Evolutionary conservation across 2,888 invertebrate species (phyloP).

Genomic region (Calliopum simillimum): DNA sequence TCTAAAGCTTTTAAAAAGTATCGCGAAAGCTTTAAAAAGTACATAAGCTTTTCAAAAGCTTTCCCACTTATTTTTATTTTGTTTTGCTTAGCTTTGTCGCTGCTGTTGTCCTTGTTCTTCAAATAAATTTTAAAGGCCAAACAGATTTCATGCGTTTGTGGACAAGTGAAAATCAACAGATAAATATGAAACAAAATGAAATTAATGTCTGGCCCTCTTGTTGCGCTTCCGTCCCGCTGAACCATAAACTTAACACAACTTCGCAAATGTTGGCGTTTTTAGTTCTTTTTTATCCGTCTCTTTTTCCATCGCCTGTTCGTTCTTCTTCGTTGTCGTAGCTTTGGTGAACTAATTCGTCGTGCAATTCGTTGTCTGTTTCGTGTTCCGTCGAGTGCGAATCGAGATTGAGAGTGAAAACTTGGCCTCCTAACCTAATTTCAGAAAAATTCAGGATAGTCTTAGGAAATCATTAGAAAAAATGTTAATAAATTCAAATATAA

Average conservation of each 20-base stretch:
- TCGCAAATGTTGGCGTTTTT: constrained; percentile 24
- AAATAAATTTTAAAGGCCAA: constrained; percentile 65
- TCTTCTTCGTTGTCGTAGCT: constrained; percentile 44
- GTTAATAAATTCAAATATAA: neutral
- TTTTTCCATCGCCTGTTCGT: constrained; percentile 25
- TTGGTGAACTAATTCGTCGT: constrained; percentile 58
- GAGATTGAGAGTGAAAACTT: constrained; percentile 47
- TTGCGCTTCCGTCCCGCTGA: neutral
- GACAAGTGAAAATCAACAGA: neutral
- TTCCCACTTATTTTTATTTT: constrained; percentile 33
- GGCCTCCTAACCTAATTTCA: constrained; percentile 52
- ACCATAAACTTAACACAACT: neutral
- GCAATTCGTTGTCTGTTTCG: constrained; percentile 54
- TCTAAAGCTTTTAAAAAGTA: too few relatives aligned
- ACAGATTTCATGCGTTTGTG: constrained; percentile 40
- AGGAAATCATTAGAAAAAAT: constrained; percentile 33
- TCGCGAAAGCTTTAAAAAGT: neutral
- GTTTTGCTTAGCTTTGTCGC: constrained; percentile 18
- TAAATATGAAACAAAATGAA: neutral
- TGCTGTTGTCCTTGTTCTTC: constrained; percentile 67
- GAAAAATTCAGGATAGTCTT: constrained; percentile 33
- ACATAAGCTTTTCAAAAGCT: constrained; percentile 19
- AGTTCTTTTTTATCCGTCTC: constrained; percentile 28
- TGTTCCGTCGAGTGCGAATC: constrained; percentile 48
- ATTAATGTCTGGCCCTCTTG: neutral